Percentiles rank a stretch among this genome's conserved stretches.
Conservation (phyloP, 2,113 vertebrate species). For the Capricornis sumatraensis region DNA sequence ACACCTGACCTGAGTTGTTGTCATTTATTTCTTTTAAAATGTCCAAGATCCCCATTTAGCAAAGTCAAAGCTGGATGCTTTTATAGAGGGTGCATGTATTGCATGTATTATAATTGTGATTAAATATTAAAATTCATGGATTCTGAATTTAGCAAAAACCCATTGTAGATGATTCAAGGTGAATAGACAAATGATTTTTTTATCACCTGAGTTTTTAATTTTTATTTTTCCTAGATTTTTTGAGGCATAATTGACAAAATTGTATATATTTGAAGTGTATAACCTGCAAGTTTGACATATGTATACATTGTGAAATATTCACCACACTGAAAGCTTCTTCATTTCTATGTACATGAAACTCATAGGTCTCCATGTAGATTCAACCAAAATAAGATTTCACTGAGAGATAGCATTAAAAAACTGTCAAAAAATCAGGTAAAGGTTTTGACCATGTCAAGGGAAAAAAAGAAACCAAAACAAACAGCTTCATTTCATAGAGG, state of each 20-base stretch:
- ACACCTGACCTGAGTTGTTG: not conserved
- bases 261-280: not conserved
- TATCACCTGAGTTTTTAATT: not conserved
- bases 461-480: not conserved
- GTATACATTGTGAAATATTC: not conserved
- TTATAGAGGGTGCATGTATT: not conserved
- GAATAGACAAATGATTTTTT: not conserved
- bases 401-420: not conserved
- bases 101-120: not conserved
- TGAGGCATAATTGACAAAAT: not conserved
- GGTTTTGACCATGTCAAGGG: not conserved
- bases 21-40: not conserved
- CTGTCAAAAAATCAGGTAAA: not conserved
- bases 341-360: not conserved
- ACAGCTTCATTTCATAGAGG: not conserved
- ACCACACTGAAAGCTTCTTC: not conserved
- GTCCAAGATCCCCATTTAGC: not conserved
- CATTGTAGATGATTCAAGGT: not conserved
- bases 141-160: not conserved
- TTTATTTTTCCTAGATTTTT: not conserved
- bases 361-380: not conserved
- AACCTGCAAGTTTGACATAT: not conserved
- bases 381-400: not conserved
- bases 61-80: not conserved
- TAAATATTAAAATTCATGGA: not conserved